Percentiles rank a stretch among this genome's conserved stretches.
phyloP scores from a whole-genome alignment of 1,140 invertebrate species.

The Lordiphosa stackelbergi region DNA sequence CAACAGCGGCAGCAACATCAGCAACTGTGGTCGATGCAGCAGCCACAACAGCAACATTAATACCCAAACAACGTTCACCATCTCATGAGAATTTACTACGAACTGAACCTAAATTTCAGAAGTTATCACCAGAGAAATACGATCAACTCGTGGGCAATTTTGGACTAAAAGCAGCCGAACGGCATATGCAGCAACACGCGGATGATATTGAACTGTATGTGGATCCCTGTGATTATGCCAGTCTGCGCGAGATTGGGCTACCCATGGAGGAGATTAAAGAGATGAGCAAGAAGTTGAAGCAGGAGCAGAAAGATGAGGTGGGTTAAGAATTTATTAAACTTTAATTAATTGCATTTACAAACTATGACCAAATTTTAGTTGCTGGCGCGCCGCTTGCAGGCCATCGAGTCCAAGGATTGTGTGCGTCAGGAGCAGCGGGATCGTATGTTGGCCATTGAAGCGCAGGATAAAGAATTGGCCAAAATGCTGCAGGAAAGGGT shows the following conservation, averaged over 20 bases:
- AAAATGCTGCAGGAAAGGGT: slow-evolving; percentile 92
- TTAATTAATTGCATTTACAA: too few relatives aligned
- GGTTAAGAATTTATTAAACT: too few relatives aligned
- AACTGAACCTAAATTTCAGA: slow-evolving; percentile 76
- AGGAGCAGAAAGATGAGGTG: slow-evolving; percentile 81
- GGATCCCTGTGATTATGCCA: slow-evolving; percentile 73
- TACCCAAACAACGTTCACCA: slow-evolving; percentile 49
- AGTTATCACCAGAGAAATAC: slow-evolving; percentile 73
- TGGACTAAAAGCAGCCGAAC: slow-evolving; percentile 51
- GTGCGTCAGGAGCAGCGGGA: slow-evolving; percentile 78
- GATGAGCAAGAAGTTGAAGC: slow-evolving; percentile 79
- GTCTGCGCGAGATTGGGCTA: slow-evolving; percentile 79
- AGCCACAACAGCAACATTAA: slow-evolving; percentile 11
- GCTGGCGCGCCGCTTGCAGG: slow-evolving; percentile 80
- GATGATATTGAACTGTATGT: slow-evolving; percentile 75
- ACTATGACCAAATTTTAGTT: slow-evolving; percentile 38
- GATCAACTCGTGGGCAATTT: slow-evolving; percentile 71
- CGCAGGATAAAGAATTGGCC: slow-evolving; percentile 93
- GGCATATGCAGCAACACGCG: slow-evolving; percentile 67
- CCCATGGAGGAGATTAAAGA: slow-evolving; percentile 80
- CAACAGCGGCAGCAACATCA: slow-evolving; percentile 29
- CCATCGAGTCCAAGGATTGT: slow-evolving; percentile 81
- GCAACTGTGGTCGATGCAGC: slow-evolving; percentile 32
- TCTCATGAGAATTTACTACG: slow-evolving; percentile 72
- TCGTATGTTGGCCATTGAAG: slow-evolving; percentile 88